Evolutionary conservation across 1,140 invertebrate species (phyloP).

Genomic region (Calycopis cecrops): DNA sequence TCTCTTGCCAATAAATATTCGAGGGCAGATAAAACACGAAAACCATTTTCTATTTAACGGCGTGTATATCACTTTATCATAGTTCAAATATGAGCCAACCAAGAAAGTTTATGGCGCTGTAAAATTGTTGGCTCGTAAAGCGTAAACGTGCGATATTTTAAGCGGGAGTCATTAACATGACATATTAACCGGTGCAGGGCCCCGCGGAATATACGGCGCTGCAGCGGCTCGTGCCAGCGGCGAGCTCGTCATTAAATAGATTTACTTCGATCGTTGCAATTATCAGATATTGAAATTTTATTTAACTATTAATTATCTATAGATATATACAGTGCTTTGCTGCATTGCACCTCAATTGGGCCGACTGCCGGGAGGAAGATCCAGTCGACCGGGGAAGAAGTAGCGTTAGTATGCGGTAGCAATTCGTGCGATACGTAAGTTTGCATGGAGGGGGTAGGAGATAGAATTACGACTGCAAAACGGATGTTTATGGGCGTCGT

Average conservation of each 20-base stretch:
- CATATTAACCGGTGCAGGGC: constrained; percentile 39
- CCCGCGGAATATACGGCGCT: constrained; percentile 32
- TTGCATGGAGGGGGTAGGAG: no score
- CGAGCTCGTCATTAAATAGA: constrained; percentile 29
- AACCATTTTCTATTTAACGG: background rate
- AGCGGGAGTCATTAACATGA: constrained; percentile 46
- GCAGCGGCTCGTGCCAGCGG: constrained; percentile 36
- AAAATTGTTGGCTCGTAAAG: constrained; percentile 44
- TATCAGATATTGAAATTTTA: constrained; percentile 1
- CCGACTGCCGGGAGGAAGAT: no score
- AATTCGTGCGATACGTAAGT: no score
- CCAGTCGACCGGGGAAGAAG: no score
- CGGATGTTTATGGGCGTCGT: no score
- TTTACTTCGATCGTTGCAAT: constrained; percentile 8
- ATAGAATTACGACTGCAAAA: no score
- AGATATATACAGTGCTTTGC: no score
- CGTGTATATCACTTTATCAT: background rate
- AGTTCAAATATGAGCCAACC: constrained; percentile 13
- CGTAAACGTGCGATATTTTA: constrained; percentile 43
- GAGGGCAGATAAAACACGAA: no score
- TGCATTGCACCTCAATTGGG: no score
- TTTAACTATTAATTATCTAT: no score
- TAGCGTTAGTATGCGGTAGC: no score
- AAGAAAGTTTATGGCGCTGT: constrained; percentile 29
- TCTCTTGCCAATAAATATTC: no score